Conservation (phyloP, 1,140 invertebrate species). For the Muscidifurax raptorellus region DNA sequence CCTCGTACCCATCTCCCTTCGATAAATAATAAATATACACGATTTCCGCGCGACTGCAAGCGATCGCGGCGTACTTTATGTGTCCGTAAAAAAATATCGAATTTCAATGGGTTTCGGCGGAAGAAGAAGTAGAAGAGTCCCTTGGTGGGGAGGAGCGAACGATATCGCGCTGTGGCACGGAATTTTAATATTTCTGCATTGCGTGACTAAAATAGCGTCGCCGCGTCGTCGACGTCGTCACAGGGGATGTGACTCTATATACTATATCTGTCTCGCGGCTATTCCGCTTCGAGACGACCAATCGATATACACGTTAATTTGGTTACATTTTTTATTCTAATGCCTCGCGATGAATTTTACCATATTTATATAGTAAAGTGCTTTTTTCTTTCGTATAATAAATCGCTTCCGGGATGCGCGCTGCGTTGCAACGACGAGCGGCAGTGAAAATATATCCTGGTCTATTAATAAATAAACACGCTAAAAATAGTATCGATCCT, state of each 20-base stretch:
- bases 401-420: not conserved
- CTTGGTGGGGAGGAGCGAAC: constrained; percentile 14
- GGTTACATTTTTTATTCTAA: constrained; percentile 8
- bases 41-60: not conserved
- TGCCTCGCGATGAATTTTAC: not conserved
- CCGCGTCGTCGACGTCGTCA: constrained; percentile 39
- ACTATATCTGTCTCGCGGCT: not conserved
- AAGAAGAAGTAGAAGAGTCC: not conserved
- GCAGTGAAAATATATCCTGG: no score
- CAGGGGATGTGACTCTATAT: not conserved
- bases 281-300: not conserved
- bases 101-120: constrained; percentile 23
- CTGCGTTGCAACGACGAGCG: not conserved
- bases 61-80: not conserved
- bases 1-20: not conserved
- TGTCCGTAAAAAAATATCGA: constrained; percentile 39
- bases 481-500: constrained; percentile 12
- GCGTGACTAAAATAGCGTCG: constrained; percentile 65
- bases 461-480: constrained; percentile 9
- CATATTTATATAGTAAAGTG: not conserved
- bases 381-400: not conserved
- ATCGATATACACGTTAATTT: constrained; percentile 41
- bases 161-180: constrained; percentile 60
- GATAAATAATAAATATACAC: constrained; percentile 4
- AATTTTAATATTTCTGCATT: constrained; percentile 61